A percentile compares a stretch with the other conserved stretches of the same genome.
Conservation (phyloP, 2,113 vertebrate genomes). For the Amphiprion ocellaris region DNA sequence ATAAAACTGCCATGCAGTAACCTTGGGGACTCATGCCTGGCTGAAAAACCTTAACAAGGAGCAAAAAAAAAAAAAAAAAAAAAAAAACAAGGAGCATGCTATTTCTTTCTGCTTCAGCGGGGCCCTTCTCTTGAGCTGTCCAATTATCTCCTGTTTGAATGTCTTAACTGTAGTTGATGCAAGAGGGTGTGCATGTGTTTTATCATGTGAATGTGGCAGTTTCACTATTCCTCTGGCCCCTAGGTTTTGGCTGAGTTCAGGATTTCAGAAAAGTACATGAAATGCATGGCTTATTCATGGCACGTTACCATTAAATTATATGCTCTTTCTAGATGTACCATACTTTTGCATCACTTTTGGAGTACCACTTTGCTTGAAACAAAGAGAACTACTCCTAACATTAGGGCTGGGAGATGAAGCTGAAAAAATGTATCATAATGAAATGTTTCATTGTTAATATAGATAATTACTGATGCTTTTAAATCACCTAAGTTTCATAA, state of each 20-base stretch:
- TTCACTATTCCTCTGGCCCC: background rate
- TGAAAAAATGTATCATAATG: no score
- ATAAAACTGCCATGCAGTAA: conserved; percentile 19
- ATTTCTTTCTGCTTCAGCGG: conserved; percentile 13
- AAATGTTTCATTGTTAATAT: no score
- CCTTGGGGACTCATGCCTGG: conserved; percentile 19
- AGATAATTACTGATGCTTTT: no score
- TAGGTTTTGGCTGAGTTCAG: conserved; percentile 4
- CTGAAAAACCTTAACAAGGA: conserved; percentile 19
- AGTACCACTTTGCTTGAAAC: no score
- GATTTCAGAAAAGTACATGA: conserved; percentile 15
- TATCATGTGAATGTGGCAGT: background rate
- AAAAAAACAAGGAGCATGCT: conserved; percentile 14
- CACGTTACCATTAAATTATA: no score
- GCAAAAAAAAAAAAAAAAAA: no score
- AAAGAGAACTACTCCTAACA: no score
- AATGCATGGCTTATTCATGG: background rate
- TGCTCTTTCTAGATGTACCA: no score
- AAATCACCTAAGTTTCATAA: no score
- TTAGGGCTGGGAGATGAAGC: no score
- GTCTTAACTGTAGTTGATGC: background rate
- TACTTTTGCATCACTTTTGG: no score
- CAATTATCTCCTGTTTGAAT: conserved; percentile 35
- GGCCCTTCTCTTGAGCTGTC: conserved; percentile 20
- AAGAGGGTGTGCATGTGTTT: background rate